Base-by-base conservation (phyloP, 1,140 invertebrate species). In the Tetraneura akinire region DNA sequence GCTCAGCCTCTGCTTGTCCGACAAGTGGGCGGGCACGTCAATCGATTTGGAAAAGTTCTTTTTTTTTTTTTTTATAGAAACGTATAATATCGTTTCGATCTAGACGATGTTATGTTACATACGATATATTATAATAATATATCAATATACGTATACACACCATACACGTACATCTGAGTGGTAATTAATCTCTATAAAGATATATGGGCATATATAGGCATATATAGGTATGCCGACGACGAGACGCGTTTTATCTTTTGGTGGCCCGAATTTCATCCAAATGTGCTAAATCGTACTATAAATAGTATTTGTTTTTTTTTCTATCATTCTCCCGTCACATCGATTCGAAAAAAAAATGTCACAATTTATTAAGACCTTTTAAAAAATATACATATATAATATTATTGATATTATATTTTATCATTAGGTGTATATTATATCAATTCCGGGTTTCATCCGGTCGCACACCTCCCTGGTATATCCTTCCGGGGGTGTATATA, bases 141-240 rank as follows among this genome's bases (percentile, higher is more conserved):
- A n/a, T n/a, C n/a, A n/a, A n/a, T n/a, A n/a, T n/a, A n/a, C n/a
- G n/a, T n/a, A n/a, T n/a, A n/a, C n/a, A n/a, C n/a, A n/a, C 13
- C 1, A 68, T 66, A 8, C 8, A 37, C 8, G 32, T 37, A 8
- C 8, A 37, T 37, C 3, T 37, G 32, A 3, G 8, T 8, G 3
- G 64, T 68, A 68, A 68, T 68, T 68, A 68, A 68, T 68, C 47
- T 51, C n/a, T n/a, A n/a, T n/a, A n/a, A n/a, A n/a, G n/a, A n/a
- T n/a, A n/a, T n/a, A n/a, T n/a, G n/a, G n/a, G n/a, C n/a, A n/a
- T n/a, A n/a, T n/a, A n/a, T n/a, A n/a, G n/a, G n/a, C n/a, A n/a
- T n/a, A n/a, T n/a, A n/a, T n/a, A n/a, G n/a, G n/a, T n/a, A 51
- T 71, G 45, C 18, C 45, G 26, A 29, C 26, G 49, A 71, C 16